A percentile compares a stretch with the other conserved stretches of the same genome.
Conservation (phyloP, 1,140 invertebrate species). For the Stegodyphus mimosarum region DNA sequence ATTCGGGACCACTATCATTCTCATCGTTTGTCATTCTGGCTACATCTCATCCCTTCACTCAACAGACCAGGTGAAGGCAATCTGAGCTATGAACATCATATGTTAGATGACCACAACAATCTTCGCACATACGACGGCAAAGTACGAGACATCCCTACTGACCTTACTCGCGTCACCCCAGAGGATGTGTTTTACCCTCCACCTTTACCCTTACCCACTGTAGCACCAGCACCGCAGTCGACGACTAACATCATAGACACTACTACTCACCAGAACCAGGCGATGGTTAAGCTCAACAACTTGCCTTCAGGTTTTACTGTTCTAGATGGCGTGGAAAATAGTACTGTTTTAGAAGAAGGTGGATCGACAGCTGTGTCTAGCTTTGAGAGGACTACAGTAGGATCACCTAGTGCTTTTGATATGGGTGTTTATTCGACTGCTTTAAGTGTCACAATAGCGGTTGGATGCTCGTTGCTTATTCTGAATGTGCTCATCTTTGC, state of each 20-base stretch:
- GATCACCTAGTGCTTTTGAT: slow-evolving; percentile 23
- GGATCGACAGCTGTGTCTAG: not conserved
- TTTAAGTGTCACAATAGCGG: slow-evolving; percentile 91
- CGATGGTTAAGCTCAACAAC: slow-evolving; percentile 40
- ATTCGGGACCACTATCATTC: slow-evolving; percentile 94
- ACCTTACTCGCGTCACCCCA: not conserved
- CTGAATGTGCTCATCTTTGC: slow-evolving; percentile 93
- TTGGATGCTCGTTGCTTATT: slow-evolving; percentile 89
- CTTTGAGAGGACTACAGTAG: slow-evolving; percentile 18
- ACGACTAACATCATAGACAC: slow-evolving; percentile 2
- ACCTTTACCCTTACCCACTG: slow-evolving; percentile 8
- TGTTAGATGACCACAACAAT: slow-evolving; percentile 77
- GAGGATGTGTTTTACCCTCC: slow-evolving; percentile 50
- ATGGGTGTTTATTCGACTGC: slow-evolving; percentile 80
- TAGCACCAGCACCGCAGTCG: not conserved
- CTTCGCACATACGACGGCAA: slow-evolving; percentile 70
- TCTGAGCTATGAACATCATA: slow-evolving; percentile 78
- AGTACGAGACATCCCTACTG: slow-evolving; percentile 45
- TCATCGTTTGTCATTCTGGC: slow-evolving; percentile 95
- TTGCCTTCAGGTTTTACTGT: slow-evolving; percentile 5
- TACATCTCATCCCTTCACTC: slow-evolving; percentile 94
- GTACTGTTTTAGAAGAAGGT: not conserved
- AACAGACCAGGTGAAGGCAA: slow-evolving; percentile 79
- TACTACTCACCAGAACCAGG: slow-evolving; percentile 2
- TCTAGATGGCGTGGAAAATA: not conserved